Evolutionary conservation across 2,797 vertebrate species (phyloP), one percentile per base, ranked within the genome.

Genomic region (Garrulus glandarius): DNA sequence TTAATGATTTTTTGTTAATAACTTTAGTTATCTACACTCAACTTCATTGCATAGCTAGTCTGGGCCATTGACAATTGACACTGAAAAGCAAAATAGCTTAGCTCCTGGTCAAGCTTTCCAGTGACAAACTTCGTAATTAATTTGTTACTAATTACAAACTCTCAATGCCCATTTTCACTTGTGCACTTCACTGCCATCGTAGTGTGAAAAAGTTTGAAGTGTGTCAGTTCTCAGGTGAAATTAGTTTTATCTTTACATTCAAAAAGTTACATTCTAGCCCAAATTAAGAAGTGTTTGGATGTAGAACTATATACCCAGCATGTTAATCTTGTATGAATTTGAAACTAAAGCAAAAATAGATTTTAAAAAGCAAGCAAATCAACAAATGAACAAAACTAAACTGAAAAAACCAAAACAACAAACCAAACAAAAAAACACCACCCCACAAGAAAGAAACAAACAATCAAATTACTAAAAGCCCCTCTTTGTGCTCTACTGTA

Each of bases 401-500:
- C 8, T 4, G 10, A 46, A 63, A 37, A 63, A 61, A 16, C 0
- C 11, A 15, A 13, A n/a, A 18, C 20, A 46, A 32, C 5, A 15
- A 44, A 22, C 4, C 16, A 22, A 63, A 30, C 15, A 39, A 64
- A 72, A 72, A 36, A 59, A 3, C 6, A 10, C 3, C 7, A 49
- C 1, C 3, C 4, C 36, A 36, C 27, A 27, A 59, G 1, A 10
- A 56, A 6, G 2, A 71, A 77, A 15, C 2, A 20, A 72, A 20
- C 3, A 44, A 32, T 7, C 4, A 32, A 59, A 30, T 15, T n/a
- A 67, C 50, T 10, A 39, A 47, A 8, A 3, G 1, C 4, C 16
- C 9, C 6, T 1, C 2, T 52, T 64, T 87, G 12, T 6, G 1
- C 0, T 77, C 47, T 56, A 41, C 37, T 15, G 3, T 39, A 53